Evolutionary conservation across 2,888 invertebrate genomes (phyloP), one percentile per base, ranked within the genome.

Genomic region (Cordylochernes scorpioides): DNA sequence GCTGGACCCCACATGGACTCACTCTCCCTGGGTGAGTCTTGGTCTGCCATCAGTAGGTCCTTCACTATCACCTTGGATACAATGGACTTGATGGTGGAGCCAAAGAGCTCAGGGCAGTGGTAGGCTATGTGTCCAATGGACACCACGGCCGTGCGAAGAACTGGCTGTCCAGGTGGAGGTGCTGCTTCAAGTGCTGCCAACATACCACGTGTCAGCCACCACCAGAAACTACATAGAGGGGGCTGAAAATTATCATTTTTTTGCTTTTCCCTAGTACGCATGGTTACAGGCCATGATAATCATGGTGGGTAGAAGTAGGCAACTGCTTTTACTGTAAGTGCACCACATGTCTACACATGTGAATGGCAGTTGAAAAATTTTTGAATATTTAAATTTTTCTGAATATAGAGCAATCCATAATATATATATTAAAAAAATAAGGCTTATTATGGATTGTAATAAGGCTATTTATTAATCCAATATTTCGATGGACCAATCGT

Each of bases 1-100:
- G 86, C 78, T 1, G 64, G 53, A 49, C 78, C 82, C 88, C 88
- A 88, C 17, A 66, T 65, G 28, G 62, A 60, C 4, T 57, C 53
- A 26, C 39, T 38, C 52, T 48, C 27, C 50, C 51, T 27, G 44
- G 46, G 8, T 55, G 53, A 10, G 59, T 58, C 39, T 63, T 63
- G 61, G 35, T 57, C 55, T 30, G 55, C 50, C 42, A 91, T 86
- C 28, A 94, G 55, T 9, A 91, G 59, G 49, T 88, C 86, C 54
- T 86, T 86, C 2, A 91, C 88, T 50, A 91, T 77, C 67, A 48
- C 75, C 49, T 86, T 67, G 3, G 86, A 82, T 29, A 91, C 77
- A 48, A 86, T 77, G 49, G 75, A 75, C 58, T 86, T 88, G 45
- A 88, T 77, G 52, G 73, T 74, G 38, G 72, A 67, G 30, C 73